Evolutionary conservation across 2,888 invertebrate species (phyloP), one percentile per base, ranked within the genome.

Genomic region (Scotopteryx bipunctaria): DNA sequence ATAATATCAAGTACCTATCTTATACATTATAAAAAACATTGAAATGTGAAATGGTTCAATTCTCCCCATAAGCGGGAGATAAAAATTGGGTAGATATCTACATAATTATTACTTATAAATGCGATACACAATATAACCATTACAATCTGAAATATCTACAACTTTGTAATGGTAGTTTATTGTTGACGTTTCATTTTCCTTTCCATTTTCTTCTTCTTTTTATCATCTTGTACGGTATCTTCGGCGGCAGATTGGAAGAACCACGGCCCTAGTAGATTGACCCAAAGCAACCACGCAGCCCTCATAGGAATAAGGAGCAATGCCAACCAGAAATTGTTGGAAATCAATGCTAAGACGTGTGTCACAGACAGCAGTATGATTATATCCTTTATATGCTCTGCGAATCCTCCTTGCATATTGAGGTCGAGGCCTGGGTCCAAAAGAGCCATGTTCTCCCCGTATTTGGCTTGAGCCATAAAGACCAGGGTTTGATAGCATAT

Each of bases 391-490:
- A 97, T 93, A 76, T 99, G 96, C 77, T 99, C 99, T 53, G 97
- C 97, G 83, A 99, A 95, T 43, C 99, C 98, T 40, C 97, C 95
- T 81, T 98, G 96, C 96, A 99, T 98, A 77, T 99, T 99, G 21
- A 99, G 91, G 85, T 99, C 99, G 38, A 96, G 93, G 0, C 99
- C 99, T 45, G 96, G 95, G 79, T 98, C 97, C 8, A 97, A 51
- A 1, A 99, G 86, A 59, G 95, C 94, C 0, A 94, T 95, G 23
- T 92, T 92, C 59, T 96, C 95, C 0, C 94, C 86, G 72, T 93
- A 94, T 49, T 92, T 94, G 0, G 97, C 87, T 55, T 91, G 92
- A 5, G 95, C 94, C 92, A 97, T 96, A 66, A 93, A 94, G 9
- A 84, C 91, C 96, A 97, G 95, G 72, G 96, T 94, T 76, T 95